These are phyloP conservation scores for Dioctria linearis DNA, from an alignment of 2,888 invertebrate genomes.

Conservation along the genomic window DNA sequence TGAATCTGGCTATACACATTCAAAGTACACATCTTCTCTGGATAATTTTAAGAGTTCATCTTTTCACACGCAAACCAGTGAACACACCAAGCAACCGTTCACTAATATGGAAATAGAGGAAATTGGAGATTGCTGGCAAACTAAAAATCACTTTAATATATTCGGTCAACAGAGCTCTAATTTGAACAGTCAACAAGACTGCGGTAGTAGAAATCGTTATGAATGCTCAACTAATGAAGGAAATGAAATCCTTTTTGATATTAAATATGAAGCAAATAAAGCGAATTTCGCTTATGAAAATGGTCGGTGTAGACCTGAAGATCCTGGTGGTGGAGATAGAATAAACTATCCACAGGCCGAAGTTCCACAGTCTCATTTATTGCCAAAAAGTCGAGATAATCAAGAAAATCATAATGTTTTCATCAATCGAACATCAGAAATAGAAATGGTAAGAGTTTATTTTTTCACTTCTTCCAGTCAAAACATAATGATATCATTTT, in stretches of 20 bases:
- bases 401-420: slow-evolving; percentile 16
- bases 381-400: neutral
- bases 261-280: slow-evolving; percentile 58
- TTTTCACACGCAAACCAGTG: slow-evolving; percentile 26
- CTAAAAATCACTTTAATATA: neutral
- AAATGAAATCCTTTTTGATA: slow-evolving; percentile 56
- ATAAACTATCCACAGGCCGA: slow-evolving; percentile 9
- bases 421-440: neutral
- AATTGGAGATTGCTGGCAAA: neutral
- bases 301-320: slow-evolving; percentile 53
- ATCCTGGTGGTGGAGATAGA: slow-evolving; percentile 57
- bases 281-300: neutral
- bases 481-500: no score
- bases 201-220: neutral
- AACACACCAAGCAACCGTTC: slow-evolving; percentile 55
- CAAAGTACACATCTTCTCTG: slow-evolving; percentile 25
- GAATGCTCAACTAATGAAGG: slow-evolving; percentile 22
- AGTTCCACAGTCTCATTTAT: neutral
- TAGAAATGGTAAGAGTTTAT: slow-evolving; percentile 21
- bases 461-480: neutral
- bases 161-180: neutral
- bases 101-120: slow-evolving; percentile 5
- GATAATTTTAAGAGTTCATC: neutral
- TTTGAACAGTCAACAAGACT: neutral
- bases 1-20: slow-evolving; percentile 54